These are phyloP conservation scores for Calidris pugnax DNA, from an alignment of 2,113 vertebrate genomes.

Conservation along the genomic window DNA sequence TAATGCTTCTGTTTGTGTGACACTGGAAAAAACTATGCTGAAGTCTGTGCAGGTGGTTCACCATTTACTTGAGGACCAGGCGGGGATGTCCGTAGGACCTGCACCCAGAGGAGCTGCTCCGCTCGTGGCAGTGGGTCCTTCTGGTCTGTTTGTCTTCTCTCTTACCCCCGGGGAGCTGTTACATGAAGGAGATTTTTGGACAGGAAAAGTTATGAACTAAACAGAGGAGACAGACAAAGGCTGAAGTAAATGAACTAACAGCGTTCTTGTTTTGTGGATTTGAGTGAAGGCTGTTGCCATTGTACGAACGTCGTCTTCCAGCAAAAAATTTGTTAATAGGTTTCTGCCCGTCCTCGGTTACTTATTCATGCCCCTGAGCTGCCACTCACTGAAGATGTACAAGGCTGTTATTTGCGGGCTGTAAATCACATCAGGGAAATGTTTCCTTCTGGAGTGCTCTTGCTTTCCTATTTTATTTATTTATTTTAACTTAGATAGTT, in stretches of 20 bases:
- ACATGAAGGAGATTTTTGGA: not conserved
- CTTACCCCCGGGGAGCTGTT: not conserved
- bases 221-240: not conserved
- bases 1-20: not conserved
- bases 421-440: not conserved
- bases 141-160: not conserved
- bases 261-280: not conserved
- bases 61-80: not conserved
- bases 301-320: not conserved
- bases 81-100: not conserved
- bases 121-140: fast-evolving
- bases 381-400: not conserved
- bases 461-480: not conserved
- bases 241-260: not conserved
- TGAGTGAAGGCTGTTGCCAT: not conserved
- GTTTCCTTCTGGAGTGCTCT: not conserved
- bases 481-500: not conserved
- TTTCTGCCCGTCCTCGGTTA: not conserved
- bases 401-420: not conserved
- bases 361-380: not conserved
- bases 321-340: not conserved
- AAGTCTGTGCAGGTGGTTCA: not conserved
- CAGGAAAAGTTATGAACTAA: not conserved
- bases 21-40: fast-evolving
- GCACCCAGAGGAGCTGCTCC: not conserved